Percentiles rank a stretch among this genome's conserved stretches.
These are phyloP conservation scores for Aulostomus chinensis DNA, from an alignment of 2,797 vertebrate species.

Conservation along the genomic window DNA sequence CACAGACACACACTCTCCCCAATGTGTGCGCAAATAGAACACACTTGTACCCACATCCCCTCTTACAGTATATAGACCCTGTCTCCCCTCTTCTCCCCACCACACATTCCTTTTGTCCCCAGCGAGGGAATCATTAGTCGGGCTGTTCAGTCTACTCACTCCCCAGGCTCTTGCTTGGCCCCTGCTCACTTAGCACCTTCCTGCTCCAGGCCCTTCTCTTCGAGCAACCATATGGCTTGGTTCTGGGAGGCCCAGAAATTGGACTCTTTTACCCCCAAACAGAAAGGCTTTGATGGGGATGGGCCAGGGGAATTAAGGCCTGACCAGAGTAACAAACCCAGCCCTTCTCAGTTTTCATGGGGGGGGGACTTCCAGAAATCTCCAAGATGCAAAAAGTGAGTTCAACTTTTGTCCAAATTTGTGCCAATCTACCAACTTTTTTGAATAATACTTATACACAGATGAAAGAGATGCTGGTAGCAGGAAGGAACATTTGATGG, in stretches of 20 bases:
- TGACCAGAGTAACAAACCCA: constrained; percentile 47
- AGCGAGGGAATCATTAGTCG: constrained; percentile 59
- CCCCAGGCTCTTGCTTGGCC: constrained; percentile 54
- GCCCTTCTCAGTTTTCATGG: constrained; percentile 66
- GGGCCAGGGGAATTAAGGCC: constrained; percentile 49
- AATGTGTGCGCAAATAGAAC: neutral
- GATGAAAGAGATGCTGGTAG: constrained; percentile 23
- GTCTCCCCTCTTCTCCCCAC: constrained; percentile 27
- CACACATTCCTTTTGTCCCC: constrained; percentile 70
- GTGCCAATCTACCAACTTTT: constrained; percentile 22
- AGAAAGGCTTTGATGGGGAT: constrained; percentile 70
- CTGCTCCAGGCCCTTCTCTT: constrained; percentile 32
- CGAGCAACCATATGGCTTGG: constrained; percentile 38
- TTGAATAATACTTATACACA: constrained; percentile 18
- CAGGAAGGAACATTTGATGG: constrained; percentile 12
- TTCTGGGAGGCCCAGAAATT: constrained; percentile 64
- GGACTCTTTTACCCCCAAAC: constrained; percentile 56
- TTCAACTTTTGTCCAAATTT: constrained; percentile 50
- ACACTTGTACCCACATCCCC: constrained; percentile 20
- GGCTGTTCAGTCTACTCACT: constrained; percentile 44
- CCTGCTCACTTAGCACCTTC: constrained; percentile 67
- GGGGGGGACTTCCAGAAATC: constrained; percentile 65
- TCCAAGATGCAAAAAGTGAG: constrained; percentile 45
- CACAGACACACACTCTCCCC: constrained; percentile 15
- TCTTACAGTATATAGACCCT: constrained; percentile 25